Conservation (phyloP, 2,888 invertebrate species). For the Eilema depressum region DNA sequence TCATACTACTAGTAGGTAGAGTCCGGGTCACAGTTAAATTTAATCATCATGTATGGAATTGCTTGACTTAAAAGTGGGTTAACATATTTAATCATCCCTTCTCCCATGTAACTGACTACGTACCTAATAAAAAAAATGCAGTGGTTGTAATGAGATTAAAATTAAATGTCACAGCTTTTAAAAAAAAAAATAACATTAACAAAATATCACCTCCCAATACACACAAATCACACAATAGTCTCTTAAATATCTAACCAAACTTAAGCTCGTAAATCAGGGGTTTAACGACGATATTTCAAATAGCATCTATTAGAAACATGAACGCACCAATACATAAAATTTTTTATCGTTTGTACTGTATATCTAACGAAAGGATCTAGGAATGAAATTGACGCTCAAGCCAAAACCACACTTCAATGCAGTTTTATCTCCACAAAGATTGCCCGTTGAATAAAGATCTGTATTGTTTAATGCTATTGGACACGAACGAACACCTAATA, state of each 20-base stretch:
- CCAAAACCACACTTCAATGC: slow-evolving; percentile 15
- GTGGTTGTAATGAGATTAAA: background rate
- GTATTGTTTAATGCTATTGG: slow-evolving; percentile 19
- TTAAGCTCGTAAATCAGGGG: background rate
- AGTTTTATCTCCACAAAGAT: slow-evolving; percentile 19
- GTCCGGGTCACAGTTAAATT: too few relatives aligned
- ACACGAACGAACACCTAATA: slow-evolving; percentile 13
- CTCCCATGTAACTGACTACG: background rate
- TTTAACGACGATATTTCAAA: slow-evolving; percentile 10
- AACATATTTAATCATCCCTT: background rate
- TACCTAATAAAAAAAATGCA: background rate
- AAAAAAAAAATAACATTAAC: background rate
- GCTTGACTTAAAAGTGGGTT: too few relatives aligned
- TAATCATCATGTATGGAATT: too few relatives aligned
- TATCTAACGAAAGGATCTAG: slow-evolving; percentile 24
- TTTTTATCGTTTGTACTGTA: slow-evolving; percentile 46
- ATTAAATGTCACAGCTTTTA: background rate
- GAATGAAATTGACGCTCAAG: slow-evolving; percentile 6
- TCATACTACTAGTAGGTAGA: too few relatives aligned
- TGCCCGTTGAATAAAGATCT: slow-evolving; percentile 18
- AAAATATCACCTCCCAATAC: too few relatives aligned
- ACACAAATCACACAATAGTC: too few relatives aligned
- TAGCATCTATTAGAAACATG: background rate
- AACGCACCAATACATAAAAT: slow-evolving; percentile 26
- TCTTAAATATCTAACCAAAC: background rate